Base-by-base conservation (phyloP, 2,113 vertebrate species). In the Corynorhinus townsendii region DNA sequence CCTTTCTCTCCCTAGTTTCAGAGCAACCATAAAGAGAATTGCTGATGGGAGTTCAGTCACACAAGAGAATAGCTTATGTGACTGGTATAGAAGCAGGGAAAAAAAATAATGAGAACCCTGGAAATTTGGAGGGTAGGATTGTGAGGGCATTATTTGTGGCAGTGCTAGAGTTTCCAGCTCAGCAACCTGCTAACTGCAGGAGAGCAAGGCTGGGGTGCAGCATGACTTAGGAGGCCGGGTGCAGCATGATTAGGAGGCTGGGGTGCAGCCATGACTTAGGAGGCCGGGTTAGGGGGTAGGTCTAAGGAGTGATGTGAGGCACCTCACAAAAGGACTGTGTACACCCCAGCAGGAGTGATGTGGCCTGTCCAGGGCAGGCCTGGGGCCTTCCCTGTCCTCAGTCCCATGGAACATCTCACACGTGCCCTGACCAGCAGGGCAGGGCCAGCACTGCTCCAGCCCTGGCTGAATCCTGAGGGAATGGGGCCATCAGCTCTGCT, bases 21-120 rank as follows among this genome's bases (percentile, higher is more conserved):
- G 10, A 88, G 56, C 64, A 77, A 72, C 72, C 16, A 2, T 69
- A 52, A 86, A 33, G 66, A 80, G 85, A 90, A 62, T 71, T 56
- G 54, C 75, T 38, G 30, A 30, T 43, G 11, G 22, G 26, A 20
- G 22, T 47, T 73, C 40, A n/a, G n/a, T n/a, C n/a, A n/a, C n/a
- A n/a, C n/a, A n/a, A n/a, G n/a, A n/a, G n/a, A n/a, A 3, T 12
- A 77, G 68, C 54, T 91, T 30, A 16, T 28, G 10, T 73, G 75
- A 68, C 66, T 45, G 24, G 45, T 26, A 1, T 24, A 75, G 56
- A 76, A 79, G 56, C 69, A 54, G 72, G 33, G 7, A 26, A 17
- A 16, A 33, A 79, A 72, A 52, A 62, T 35, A 72, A 47, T 16
- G 20, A 64, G 49, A 38, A 14, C n/a, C 12, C 62, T 56, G 40